Conservation (phyloP, 1,140 invertebrate species). For the Bombus superbus region DNA sequence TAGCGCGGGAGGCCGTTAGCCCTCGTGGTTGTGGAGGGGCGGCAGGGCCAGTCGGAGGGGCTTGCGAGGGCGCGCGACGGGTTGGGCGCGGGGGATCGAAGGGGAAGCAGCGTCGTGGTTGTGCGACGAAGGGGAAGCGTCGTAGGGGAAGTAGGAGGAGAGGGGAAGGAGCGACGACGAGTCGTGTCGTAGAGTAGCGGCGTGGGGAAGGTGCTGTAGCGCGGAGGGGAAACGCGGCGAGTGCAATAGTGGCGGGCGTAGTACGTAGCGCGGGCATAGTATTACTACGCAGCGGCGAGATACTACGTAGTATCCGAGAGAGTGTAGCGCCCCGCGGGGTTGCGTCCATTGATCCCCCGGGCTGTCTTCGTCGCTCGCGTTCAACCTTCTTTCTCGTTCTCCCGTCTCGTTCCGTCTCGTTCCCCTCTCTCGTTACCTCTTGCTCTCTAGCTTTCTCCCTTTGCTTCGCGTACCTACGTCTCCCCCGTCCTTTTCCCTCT, state of each 20-base stretch:
- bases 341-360: slow-evolving; percentile 76
- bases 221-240: slow-evolving; percentile 32
- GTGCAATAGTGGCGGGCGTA: slow-evolving; percentile 64
- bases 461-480: slow-evolving; percentile 38
- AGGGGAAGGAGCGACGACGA: background rate
- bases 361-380: slow-evolving; percentile 31
- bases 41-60: background rate
- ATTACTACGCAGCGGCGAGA: slow-evolving; percentile 68
- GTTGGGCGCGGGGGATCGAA: background rate
- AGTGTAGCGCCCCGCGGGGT: slow-evolving; percentile 72
- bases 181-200: background rate
- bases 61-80: background rate
- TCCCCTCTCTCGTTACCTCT: slow-evolving; percentile 16
- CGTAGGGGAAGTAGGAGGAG: slow-evolving; percentile 21
- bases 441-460: slow-evolving; percentile 18
- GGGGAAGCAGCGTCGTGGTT: slow-evolving; percentile 6
- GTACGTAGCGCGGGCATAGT: slow-evolving; percentile 67
- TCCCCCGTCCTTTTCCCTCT: background rate
- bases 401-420: slow-evolving; percentile 8
- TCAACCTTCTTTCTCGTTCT: slow-evolving; percentile 23
- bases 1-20: slow-evolving; percentile 67
- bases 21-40: slow-evolving; percentile 57
- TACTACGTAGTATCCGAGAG: slow-evolving; percentile 72
- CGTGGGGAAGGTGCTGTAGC: slow-evolving; percentile 18
- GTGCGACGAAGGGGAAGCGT: background rate